A percentile compares a stretch with the other conserved stretches of the same genome.
Evolutionary conservation across 2,888 invertebrate species (phyloP).

Genomic region (Melolontha melolontha): DNA sequence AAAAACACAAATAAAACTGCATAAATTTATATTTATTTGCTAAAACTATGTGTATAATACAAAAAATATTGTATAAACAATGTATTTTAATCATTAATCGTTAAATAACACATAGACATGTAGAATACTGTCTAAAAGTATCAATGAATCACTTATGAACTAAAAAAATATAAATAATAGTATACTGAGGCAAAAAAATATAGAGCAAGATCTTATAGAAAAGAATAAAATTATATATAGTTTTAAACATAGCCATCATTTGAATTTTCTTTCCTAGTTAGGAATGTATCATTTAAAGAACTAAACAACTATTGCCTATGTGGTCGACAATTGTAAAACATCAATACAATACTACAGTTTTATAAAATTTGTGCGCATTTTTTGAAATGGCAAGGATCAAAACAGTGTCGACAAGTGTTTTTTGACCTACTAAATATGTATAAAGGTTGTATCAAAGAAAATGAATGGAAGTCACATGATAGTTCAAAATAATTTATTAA

Average conservation of each 20-base stretch:
- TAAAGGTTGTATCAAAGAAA: too few relatives aligned
- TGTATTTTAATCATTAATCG: constrained; percentile 51
- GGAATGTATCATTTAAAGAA: constrained; percentile 39
- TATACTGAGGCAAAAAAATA: constrained; percentile 28
- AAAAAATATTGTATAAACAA: constrained; percentile 65
- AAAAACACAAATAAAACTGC: constrained; percentile 28
- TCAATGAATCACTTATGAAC: constrained; percentile 35
- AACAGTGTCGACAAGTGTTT: background rate
- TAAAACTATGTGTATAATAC: constrained; percentile 62
- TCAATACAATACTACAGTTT: constrained; percentile 22
- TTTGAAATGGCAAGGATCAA: constrained; percentile 23
- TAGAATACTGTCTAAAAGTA: constrained; percentile 47
- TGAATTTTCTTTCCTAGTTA: constrained; percentile 28
- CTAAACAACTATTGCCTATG: constrained; percentile 30
- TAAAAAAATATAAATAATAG: constrained; percentile 41
- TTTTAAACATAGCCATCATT: background rate
- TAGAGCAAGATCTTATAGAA: constrained; percentile 31
- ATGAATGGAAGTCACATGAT: too few relatives aligned
- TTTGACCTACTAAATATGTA: too few relatives aligned
- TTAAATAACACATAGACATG: constrained; percentile 43
- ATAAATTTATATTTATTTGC: constrained; percentile 49
- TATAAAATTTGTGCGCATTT: constrained; percentile 31
- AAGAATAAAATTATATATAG: constrained; percentile 35
- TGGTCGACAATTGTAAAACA: constrained; percentile 8
- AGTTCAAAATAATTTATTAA: too few relatives aligned